Evolutionary conservation across 2,113 vertebrate species (phyloP).

Genomic region (Ancistrus triradiatus): DNA sequence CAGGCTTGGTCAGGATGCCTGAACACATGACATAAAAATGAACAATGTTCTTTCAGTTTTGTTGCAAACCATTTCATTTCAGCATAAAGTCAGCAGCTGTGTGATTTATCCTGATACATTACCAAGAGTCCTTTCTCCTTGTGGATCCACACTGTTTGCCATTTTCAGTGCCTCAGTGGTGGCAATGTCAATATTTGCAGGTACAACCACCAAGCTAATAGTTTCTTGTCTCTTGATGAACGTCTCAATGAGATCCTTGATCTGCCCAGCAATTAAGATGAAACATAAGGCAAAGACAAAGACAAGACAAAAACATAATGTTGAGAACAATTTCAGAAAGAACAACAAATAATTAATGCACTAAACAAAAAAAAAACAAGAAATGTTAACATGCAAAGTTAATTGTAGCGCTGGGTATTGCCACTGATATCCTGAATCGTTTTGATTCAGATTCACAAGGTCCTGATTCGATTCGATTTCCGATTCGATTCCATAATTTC

Average conservation of each 20-base stretch:
- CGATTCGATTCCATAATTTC: too few relatives aligned
- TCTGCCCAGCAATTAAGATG: conserved; percentile 56
- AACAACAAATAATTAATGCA: too few relatives aligned
- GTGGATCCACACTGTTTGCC: conserved; percentile 75
- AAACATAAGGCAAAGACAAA: too few relatives aligned
- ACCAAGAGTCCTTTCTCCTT: conserved; percentile 76
- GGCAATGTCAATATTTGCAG: conserved; percentile 77
- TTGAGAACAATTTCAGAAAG: too few relatives aligned
- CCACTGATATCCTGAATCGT: too few relatives aligned
- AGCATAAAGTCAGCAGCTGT: not conserved
- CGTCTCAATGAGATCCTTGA: conserved; percentile 63
- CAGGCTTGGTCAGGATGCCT: conserved; percentile 79
- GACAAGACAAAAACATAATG: too few relatives aligned
- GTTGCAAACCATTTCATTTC: not conserved
- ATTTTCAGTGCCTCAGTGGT: conserved; percentile 79
- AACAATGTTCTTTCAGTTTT: too few relatives aligned
- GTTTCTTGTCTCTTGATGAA: conserved; percentile 70
- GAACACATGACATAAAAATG: not conserved
- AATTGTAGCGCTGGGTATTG: too few relatives aligned
- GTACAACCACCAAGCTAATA: conserved; percentile 75
- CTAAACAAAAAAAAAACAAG: too few relatives aligned
- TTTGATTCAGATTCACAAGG: too few relatives aligned
- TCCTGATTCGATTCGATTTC: too few relatives aligned
- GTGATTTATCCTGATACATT: conserved; percentile 8
- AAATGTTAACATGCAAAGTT: too few relatives aligned